Conservation (phyloP, 2,797 vertebrate genomes). For the Cirrhinus molitorella region DNA sequence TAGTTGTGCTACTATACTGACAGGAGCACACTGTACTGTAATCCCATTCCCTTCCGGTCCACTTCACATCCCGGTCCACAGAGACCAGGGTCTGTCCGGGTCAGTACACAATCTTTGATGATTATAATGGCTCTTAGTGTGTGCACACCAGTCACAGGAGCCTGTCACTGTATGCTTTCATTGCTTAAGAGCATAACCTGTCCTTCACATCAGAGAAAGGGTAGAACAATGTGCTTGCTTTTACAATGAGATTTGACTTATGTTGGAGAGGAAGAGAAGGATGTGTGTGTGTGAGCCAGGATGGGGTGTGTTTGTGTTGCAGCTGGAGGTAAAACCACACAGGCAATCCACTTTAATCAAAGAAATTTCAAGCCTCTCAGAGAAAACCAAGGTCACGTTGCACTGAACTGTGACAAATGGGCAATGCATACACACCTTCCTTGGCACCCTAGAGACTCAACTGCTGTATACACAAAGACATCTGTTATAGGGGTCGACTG, state of each 20-base stretch:
- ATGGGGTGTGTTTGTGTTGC: neutral
- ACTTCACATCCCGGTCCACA: slow-evolving; percentile 33
- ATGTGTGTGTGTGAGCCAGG: neutral
- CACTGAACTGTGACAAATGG: neutral
- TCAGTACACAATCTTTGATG: slow-evolving; percentile 45
- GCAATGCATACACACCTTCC: neutral
- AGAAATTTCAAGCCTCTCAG: slow-evolving; percentile 3
- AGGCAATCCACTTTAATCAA: neutral
- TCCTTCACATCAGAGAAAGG: neutral
- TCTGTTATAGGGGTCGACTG: neutral
- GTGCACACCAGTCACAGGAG: slow-evolving; percentile 19
- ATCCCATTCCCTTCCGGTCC: slow-evolving; percentile 41
- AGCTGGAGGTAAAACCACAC: slow-evolving; percentile 34
- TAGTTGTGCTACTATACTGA: neutral
- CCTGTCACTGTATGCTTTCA: neutral
- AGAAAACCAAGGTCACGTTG: neutral
- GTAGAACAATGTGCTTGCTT: slow-evolving; percentile 4
- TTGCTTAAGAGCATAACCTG: neutral
- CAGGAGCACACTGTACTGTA: slow-evolving; percentile 10
- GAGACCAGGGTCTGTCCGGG: slow-evolving; percentile 30
- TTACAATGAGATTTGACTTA: neutral
- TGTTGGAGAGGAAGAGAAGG: neutral
- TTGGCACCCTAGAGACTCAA: neutral
- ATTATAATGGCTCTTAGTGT: slow-evolving; percentile 3
- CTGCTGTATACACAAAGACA: neutral